Evolutionary conservation across 1,140 invertebrate species (phyloP), one percentile per base, ranked within the genome.

Genomic region (Cotesia vestalis): DNA sequence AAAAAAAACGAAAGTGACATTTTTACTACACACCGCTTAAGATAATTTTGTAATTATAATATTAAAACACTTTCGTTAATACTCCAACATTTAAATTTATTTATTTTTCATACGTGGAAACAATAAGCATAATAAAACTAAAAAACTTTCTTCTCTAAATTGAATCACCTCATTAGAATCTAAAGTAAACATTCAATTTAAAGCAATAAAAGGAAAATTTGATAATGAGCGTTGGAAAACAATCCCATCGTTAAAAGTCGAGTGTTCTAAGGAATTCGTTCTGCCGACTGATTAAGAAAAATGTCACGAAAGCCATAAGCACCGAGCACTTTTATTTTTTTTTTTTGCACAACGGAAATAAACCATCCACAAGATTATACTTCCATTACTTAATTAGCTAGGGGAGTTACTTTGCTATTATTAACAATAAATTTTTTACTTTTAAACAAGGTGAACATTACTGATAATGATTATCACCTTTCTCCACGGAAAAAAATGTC

Each of bases 301-400:
- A 81, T 81, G 46, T 79, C 66, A 71, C 57, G 79, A 79, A 78
- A 81, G 77, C 75, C 66, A 67, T 66, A 55, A 70, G 35, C 63
- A 71, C 34, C 17, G 9, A 17, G 35, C 11, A 46, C 46, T 71
- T 12, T 63, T 63, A 51, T n/a, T 63, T 60, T 66, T 71, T 12
- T 27, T n/a, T 63, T 60, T 66, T 40, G 14, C 27, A 17, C 53
- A 17, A 34, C 35, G 36, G 36, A 57, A 59, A 17, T 59, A 69
- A 60, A 27, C 35, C 14, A 46, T 59, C 9, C 20, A 34, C 8
- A 9, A 20, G 57, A 27, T 27, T 27, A 27, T 27, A 27, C 27
- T 27, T 27, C 27, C 27, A 27, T 20, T 59, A 20, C 6, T 59
- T 59, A 20, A 20, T 27, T 17, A 20, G 8, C 20, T 59, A 20